Conservation (phyloP, 2,797 vertebrate species). For the Bradypus variegatus region DNA sequence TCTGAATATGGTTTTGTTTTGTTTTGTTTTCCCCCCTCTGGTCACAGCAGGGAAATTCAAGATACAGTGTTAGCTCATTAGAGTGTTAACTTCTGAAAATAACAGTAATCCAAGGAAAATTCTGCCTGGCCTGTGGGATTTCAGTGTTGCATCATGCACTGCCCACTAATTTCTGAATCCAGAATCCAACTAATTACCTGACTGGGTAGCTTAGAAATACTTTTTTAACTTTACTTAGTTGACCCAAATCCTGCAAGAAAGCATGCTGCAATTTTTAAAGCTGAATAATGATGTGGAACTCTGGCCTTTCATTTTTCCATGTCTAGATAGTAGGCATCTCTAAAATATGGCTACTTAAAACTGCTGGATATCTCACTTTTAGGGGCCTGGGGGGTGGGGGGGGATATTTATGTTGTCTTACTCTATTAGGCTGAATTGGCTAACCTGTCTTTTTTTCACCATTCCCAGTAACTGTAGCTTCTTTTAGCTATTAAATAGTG, state of each 20-base stretch:
- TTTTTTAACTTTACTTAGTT: background rate
- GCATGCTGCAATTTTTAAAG: background rate
- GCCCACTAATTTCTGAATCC: slow-evolving; percentile 3
- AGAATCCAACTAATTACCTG: background rate
- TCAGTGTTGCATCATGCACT: background rate
- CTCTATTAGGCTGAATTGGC: background rate
- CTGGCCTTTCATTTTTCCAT: background rate
- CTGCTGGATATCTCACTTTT: background rate
- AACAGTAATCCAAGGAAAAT: background rate
- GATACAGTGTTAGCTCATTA: background rate
- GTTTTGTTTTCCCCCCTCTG: background rate
- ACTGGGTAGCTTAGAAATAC: background rate
- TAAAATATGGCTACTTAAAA: slow-evolving; percentile 10
- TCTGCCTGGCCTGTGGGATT: background rate
- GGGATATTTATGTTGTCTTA: slow-evolving; percentile 8
- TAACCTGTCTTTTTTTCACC: background rate
- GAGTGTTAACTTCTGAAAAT: background rate
- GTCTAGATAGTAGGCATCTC: background rate
- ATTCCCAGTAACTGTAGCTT: background rate
- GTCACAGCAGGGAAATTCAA: background rate
- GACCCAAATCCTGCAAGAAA: slow-evolving; percentile 41
- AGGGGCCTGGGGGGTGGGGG: background rate
- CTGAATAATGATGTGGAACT: background rate
- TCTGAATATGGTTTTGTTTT: background rate
- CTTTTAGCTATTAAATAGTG: background rate